Conservation (phyloP, 2,113 vertebrate species). For the Pycnonotus jocosus region DNA sequence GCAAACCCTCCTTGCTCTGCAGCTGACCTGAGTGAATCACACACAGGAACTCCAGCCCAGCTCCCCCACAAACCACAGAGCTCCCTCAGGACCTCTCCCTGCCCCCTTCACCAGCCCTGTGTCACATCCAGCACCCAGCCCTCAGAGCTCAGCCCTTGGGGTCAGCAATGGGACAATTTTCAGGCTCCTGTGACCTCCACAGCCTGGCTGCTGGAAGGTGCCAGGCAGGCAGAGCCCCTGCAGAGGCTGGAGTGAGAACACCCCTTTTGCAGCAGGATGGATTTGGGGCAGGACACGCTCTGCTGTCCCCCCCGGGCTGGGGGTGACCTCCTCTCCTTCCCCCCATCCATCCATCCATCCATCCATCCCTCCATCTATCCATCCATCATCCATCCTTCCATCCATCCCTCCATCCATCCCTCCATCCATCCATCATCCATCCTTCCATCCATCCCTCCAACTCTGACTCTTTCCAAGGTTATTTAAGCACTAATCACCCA, state of each 20-base stretch:
- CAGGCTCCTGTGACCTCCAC: rapidly evolving
- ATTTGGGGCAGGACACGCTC: not conserved
- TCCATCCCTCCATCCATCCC: too few relatives aligned
- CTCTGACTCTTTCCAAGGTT: not conserved
- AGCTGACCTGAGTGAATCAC: slow-evolving; percentile 27
- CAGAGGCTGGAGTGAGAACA: not conserved
- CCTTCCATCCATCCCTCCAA: too few relatives aligned
- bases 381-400: too few relatives aligned
- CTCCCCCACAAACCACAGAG: slow-evolving; percentile 51
- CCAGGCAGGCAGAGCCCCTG: not conserved
- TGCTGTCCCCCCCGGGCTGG: too few relatives aligned
- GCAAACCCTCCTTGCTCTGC: not conserved
- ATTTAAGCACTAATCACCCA: not conserved
- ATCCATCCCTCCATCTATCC: too few relatives aligned
- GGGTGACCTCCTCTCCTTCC: too few relatives aligned
- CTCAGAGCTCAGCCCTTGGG: not conserved
- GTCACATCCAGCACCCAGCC: rapidly evolving
- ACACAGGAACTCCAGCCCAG: not conserved
- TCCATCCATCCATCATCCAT: too few relatives aligned
- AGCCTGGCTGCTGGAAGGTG: rapidly evolving
- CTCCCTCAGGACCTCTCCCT: not conserved
- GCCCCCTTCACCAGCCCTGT: not conserved
- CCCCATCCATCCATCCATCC: too few relatives aligned
- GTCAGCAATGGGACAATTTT: not conserved
- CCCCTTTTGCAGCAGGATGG: not conserved